Evolutionary conservation across 2,888 invertebrate species (phyloP).

Genomic region (Labia minor): DNA sequence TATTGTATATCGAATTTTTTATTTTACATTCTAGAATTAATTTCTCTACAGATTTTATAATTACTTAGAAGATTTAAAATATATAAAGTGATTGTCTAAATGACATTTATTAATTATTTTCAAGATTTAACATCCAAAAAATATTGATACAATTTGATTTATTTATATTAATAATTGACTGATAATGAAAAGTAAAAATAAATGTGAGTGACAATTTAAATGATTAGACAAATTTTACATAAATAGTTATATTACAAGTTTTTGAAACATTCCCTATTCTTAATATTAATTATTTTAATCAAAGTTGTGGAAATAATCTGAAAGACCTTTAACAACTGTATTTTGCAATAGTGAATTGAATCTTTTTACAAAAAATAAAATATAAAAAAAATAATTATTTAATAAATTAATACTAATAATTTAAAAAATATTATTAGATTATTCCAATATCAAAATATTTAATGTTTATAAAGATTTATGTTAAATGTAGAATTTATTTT

Average conservation of each 20-base stretch:
- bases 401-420: not conserved
- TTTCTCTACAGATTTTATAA: no score
- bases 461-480: not conserved
- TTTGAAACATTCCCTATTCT: not conserved
- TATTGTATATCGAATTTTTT: no score
- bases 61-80: no score
- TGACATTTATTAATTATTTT: no score
- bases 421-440: not conserved
- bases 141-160: no score
- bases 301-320: not conserved
- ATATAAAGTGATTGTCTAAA: no score
- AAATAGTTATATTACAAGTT: conserved; percentile 1
- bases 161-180: no score
- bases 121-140: no score
- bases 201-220: not conserved
- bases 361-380: conserved; percentile 3
- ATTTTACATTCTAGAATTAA: no score
- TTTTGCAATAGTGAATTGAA: conserved; percentile 9
- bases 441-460: not conserved
- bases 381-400: not conserved
- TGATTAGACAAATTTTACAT: not conserved
- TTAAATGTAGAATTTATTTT: not conserved
- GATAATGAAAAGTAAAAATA: no score
- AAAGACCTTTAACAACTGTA: not conserved
- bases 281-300: not conserved